Percentiles rank a stretch among this genome's conserved stretches.
Conservation (phyloP, 2,113 vertebrate genomes). For the Xenopus borealis region DNA sequence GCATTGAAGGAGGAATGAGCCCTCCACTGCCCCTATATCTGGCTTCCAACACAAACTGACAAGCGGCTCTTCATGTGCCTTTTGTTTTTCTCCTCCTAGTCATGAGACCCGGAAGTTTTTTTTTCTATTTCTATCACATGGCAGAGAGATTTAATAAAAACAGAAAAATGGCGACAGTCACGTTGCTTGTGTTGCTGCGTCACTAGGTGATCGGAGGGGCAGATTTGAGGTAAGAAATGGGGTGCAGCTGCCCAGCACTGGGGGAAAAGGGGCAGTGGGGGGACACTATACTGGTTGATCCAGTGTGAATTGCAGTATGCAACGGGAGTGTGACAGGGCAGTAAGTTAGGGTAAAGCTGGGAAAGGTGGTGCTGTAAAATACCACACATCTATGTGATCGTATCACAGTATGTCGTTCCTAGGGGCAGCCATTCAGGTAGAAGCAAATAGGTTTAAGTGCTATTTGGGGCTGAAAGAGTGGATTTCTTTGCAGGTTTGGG, state of each 20-base stretch:
- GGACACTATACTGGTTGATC: not conserved
- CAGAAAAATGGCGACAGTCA: conserved; percentile 88
- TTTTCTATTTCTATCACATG: conserved; percentile 72
- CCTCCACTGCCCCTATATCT: no score
- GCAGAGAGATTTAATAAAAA: conserved; percentile 82
- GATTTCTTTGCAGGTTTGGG: no score
- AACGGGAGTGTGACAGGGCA: not conserved
- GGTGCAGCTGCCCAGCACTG: conserved; percentile 50
- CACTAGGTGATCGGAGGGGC: conserved; percentile 67
- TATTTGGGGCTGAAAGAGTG: no score
- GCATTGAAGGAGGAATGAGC: no score
- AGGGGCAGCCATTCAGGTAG: no score
- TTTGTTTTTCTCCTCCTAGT: conserved; percentile 27
- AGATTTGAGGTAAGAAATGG: conserved; percentile 32
- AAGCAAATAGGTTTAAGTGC: no score
- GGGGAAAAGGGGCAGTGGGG: not conserved
- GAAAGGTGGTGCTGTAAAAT: no score
- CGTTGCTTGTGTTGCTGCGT: conserved; percentile 81
- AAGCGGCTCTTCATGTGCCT: conserved; percentile 9
- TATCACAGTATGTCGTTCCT: no score
- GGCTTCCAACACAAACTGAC: no score
- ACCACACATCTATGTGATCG: no score
- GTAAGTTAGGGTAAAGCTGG: not conserved
- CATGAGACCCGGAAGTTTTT: conserved; percentile 63
- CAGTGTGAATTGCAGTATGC: no score